Percentiles rank a stretch among this genome's conserved stretches.
phyloP scores from a whole-genome alignment of 2,113 vertebrate species.

The Xiphophorus hellerii region DNA sequence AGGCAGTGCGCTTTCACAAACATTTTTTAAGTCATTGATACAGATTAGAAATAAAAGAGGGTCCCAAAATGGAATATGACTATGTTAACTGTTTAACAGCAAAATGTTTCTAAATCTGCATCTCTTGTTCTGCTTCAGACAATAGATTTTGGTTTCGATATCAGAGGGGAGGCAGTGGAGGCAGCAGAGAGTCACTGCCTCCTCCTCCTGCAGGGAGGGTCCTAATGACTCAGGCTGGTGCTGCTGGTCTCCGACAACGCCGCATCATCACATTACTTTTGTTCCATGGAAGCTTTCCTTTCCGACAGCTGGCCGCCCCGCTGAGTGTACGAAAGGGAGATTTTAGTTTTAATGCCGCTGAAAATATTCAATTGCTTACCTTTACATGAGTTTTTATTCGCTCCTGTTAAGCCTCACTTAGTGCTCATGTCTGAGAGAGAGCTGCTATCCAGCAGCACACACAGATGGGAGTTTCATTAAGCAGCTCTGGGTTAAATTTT shows the following conservation, averaged over 20 bases:
- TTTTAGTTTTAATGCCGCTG: background rate
- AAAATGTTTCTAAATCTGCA: background rate
- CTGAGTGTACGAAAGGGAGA: background rate
- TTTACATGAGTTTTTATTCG: background rate
- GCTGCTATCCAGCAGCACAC: background rate
- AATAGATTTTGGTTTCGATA: constrained; percentile 12
- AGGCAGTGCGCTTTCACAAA: too few species aligned
- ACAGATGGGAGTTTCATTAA: background rate
- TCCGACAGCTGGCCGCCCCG: background rate
- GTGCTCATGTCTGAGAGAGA: background rate
- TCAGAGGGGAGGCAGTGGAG: background rate
- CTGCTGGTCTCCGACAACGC: constrained; percentile 24
- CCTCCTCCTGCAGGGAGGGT: constrained; percentile 53
- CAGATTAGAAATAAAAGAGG: too few species aligned
- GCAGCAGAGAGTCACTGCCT: constrained; percentile 22
- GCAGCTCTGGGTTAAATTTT: background rate
- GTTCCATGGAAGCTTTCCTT: constrained; percentile 6
- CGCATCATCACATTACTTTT: constrained; percentile 19
- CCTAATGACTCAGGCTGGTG: constrained; percentile 59
- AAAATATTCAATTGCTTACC: background rate
- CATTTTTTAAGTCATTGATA: too few species aligned
- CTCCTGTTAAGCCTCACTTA: background rate
- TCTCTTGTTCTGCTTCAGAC: background rate
- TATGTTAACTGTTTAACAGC: background rate
- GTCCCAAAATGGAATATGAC: too few species aligned